Percentiles rank a stretch among this genome's conserved stretches.
Evolutionary conservation across 2,888 invertebrate genomes (phyloP).

Genomic region (Strigamia transsilvanica): DNA sequence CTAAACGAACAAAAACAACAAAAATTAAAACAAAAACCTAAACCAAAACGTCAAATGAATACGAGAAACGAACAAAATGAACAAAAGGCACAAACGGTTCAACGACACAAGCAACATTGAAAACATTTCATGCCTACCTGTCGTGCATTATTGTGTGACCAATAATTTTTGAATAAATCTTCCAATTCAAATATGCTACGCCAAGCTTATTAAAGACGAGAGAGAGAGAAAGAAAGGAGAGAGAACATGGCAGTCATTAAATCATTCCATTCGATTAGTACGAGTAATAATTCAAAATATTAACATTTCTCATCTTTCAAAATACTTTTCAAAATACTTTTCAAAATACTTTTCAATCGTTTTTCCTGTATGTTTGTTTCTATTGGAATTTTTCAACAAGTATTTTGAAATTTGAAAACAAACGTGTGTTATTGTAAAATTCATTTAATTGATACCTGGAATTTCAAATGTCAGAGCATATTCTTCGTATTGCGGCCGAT

Average conservation of each 20-base stretch:
- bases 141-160: slow-evolving; percentile 34
- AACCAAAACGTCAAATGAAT: neutral
- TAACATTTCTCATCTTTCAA: neutral
- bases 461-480: slow-evolving; percentile 61
- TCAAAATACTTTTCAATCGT: too few relatives aligned
- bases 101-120: neutral
- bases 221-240: neutral
- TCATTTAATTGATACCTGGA: slow-evolving; percentile 60
- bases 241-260: slow-evolving; percentile 19
- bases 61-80: neutral
- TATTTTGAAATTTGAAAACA: neutral
- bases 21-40: neutral
- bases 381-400: neutral
- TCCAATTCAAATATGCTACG: slow-evolving; percentile 51
- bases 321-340: neutral
- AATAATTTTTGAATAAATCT: slow-evolving; percentile 51
- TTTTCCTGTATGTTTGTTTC: too few relatives aligned
- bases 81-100: neutral
- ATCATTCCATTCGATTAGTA: slow-evolving; percentile 25
- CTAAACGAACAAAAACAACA: slow-evolving; percentile 41
- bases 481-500: slow-evolving; percentile 59
- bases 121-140: slow-evolving; percentile 42
- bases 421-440: neutral
- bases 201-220: slow-evolving; percentile 22
- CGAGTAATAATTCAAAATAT: neutral